A percentile compares a stretch with the other conserved stretches of the same genome.
Conservation (phyloP, 2,888 invertebrate species). For the Crematogaster levior region DNA sequence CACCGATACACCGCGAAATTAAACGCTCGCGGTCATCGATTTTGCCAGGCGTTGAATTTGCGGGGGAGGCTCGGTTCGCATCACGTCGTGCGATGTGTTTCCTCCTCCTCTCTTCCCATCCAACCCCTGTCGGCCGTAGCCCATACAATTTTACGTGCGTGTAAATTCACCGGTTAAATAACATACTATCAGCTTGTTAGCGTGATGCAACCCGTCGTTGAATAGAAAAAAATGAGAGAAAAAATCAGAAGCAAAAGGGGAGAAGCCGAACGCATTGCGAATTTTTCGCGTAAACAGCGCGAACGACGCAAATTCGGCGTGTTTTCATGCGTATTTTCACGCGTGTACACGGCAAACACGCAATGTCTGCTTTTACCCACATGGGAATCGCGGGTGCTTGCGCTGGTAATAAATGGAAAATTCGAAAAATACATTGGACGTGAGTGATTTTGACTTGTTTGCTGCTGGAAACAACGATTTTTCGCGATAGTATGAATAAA, state of each 20-base stretch:
- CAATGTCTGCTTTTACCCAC: slow-evolving; percentile 19
- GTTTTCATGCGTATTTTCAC: slow-evolving; percentile 34
- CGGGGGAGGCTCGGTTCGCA: background rate
- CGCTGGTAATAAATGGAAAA: slow-evolving; percentile 14
- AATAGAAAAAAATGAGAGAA: slow-evolving; percentile 12
- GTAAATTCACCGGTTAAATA: slow-evolving; percentile 53
- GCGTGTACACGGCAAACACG: slow-evolving; percentile 19
- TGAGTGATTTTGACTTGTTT: slow-evolving; percentile 8
- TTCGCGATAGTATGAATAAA: slow-evolving; percentile 49
- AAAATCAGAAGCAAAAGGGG: background rate
- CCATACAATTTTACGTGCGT: slow-evolving; percentile 19
- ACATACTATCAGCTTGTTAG: slow-evolving; percentile 53
- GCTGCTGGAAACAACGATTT: background rate
- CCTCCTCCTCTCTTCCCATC: background rate
- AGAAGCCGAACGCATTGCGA: slow-evolving; percentile 18
- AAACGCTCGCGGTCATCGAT: slow-evolving; percentile 37
- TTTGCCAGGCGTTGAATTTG: slow-evolving; percentile 19
- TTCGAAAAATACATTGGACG: slow-evolving; percentile 28
- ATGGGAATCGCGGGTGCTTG: background rate
- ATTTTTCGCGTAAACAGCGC: slow-evolving; percentile 51
- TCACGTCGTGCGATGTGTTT: background rate
- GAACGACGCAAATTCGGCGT: background rate
- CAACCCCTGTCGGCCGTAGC: background rate
- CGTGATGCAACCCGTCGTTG: background rate
- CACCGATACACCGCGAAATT: slow-evolving; percentile 39